A percentile compares a stretch with the other conserved stretches of the same genome.
phyloP scores from a whole-genome alignment of 2,888 invertebrate genomes.

The Cryptops parisi region DNA sequence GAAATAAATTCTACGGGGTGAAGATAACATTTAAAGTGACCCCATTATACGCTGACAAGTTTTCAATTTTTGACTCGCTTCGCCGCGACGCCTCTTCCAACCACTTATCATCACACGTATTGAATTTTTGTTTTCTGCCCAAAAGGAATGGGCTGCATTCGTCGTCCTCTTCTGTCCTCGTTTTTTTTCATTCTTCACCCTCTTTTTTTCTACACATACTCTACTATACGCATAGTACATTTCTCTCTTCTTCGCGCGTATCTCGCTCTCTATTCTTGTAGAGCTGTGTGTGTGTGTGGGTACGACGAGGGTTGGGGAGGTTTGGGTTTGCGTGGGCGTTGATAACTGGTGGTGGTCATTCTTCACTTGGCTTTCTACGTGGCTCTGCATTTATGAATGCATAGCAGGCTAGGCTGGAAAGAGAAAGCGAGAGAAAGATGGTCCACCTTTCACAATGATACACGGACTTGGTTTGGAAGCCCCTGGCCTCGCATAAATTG shows the following conservation, averaged over 20 bases:
- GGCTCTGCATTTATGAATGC: constrained; percentile 14
- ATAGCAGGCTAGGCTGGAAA: background rate
- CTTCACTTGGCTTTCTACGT: constrained; percentile 1
- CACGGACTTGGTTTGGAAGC: too few species aligned
- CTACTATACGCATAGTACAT: too few species aligned
- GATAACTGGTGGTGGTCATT: constrained; percentile 9
- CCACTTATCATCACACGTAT: constrained; percentile 13
- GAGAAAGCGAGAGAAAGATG: background rate
- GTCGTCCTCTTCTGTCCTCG: background rate
- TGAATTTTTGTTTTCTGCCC: constrained; percentile 14
- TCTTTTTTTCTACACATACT: background rate
- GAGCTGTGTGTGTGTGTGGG: too few species aligned
- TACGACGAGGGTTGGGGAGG: too few species aligned
- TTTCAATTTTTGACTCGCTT: constrained; percentile 10
- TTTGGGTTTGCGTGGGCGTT: background rate
- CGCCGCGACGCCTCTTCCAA: background rate
- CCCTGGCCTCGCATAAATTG: too few species aligned
- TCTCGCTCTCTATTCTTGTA: too few species aligned
- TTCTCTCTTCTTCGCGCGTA: too few species aligned
- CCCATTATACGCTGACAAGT: constrained; percentile 12
- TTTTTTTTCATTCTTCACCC: background rate
- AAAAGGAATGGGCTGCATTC: constrained; percentile 7
- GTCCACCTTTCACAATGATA: background rate
- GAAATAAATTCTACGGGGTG: too few species aligned
- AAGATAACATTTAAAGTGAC: constrained; percentile 13